phyloP scores from a whole-genome alignment of 92 coral and sea anemone genomes.

The Porites rus region DNA sequence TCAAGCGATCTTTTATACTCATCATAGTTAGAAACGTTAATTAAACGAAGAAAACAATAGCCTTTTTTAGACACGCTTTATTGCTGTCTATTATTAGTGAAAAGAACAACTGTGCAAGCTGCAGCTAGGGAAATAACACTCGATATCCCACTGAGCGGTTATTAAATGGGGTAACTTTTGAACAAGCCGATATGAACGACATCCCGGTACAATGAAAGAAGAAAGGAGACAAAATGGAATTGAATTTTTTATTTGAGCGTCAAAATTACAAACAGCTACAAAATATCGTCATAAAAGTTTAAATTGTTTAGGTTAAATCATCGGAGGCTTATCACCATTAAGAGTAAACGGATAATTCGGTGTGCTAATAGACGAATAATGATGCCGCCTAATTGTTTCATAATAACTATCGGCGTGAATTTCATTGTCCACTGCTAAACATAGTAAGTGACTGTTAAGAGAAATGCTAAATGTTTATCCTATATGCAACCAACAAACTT shows the following conservation, averaged over 20 bases:
- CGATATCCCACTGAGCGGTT: slow-evolving; percentile 46
- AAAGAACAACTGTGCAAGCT: slow-evolving; percentile 31
- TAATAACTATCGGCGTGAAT: slow-evolving; percentile 58
- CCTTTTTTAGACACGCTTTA: slow-evolving; percentile 23
- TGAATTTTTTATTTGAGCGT: neutral
- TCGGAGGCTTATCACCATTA: slow-evolving; percentile 11
- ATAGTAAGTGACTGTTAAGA: neutral
- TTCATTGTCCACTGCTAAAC: slow-evolving; percentile 46
- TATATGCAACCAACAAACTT: neutral
- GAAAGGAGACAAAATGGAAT: neutral
- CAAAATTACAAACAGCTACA: neutral
- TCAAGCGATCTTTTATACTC: slow-evolving; percentile 14
- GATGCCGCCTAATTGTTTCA: slow-evolving; percentile 40
- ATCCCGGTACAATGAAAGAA: slow-evolving; percentile 10
- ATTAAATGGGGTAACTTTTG: slow-evolving; percentile 54
- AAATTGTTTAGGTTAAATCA: slow-evolving; percentile 14
- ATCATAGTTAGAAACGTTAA: slow-evolving; percentile 46
- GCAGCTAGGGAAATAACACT: slow-evolving; percentile 41
- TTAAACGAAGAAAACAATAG: slow-evolving; percentile 41
- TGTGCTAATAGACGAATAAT: slow-evolving; percentile 48
- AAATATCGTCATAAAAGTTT: slow-evolving; percentile 6
- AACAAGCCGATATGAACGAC: slow-evolving; percentile 43
- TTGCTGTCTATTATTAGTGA: slow-evolving; percentile 43
- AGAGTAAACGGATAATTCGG: slow-evolving; percentile 41
- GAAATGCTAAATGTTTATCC: neutral